Evolutionary conservation across 37 sponge, comb jelly and placozoan species (phyloP), one percentile per base, ranked within the genome.

Genomic region (Cladorhizidae sp.): DNA sequence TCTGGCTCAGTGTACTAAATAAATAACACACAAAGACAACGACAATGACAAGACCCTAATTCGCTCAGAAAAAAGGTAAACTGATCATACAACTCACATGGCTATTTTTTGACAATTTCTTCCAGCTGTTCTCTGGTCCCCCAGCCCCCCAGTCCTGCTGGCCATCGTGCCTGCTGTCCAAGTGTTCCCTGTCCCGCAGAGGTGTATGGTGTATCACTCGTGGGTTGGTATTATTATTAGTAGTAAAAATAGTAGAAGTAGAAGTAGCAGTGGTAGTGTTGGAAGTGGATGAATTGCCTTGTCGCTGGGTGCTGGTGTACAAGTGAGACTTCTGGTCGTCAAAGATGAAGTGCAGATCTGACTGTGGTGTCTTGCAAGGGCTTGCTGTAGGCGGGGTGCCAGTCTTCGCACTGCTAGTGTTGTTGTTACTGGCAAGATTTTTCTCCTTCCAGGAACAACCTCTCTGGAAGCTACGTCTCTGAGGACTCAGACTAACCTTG

Each of bases 371-470:
- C 41, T 40, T 22, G 25, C 11, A 1, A 22, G 37, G 29, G 25
- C 61, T 31, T 41, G 17, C 1, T 63, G 64, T 56, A 23, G 63
- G 33, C 32, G 67, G 3, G 35, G 17, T 58, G 37, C 54, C 21
- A 18, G 5, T 20, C 32, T 70, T 18, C 0, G 6, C 35, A 0
- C 40, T 12, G 14, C 43, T 26, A 45, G 49, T 12, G 74, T 25
- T 20, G 32, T 31, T 25, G 38, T 3, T 28, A 15, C 21, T 29
- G 45, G 73, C 35, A 49, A 21, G 35, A 12, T 35, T 36, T 2
- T n/a, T 33, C 33, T 70, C 67, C 18, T 45, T 61, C 90, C 90
- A 90, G 1, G 90, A 87, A 42, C 92, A 91, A 26, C 92, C 92
- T 7, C 88, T 58, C 15, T 80, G 82, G 68, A 91, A 91, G 55